Conservation (phyloP, 2,888 invertebrate genomes). For the Adelphocoris suturalis region DNA sequence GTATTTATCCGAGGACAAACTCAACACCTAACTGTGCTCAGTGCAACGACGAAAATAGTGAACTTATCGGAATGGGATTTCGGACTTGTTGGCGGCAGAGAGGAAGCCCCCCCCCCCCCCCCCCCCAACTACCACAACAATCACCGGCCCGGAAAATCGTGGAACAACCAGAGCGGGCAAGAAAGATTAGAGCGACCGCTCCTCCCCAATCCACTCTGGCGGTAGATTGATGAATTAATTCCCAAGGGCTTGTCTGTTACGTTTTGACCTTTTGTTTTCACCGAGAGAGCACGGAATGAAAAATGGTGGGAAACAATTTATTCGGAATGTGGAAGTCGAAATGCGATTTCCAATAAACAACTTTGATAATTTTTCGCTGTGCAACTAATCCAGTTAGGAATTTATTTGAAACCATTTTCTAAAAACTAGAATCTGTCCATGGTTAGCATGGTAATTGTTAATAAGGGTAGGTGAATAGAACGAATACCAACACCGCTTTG, state of each 20-base stretch:
- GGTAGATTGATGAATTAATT: constrained; percentile 1
- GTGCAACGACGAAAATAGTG: no score
- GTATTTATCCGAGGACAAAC: no score
- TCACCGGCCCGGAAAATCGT: neutral
- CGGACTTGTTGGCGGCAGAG: neutral
- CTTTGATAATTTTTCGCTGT: no score
- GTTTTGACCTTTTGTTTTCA: neutral
- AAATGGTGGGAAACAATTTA: neutral
- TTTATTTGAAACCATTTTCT: no score
- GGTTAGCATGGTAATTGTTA: no score
- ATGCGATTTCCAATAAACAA: neutral
- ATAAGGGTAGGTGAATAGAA: no score
- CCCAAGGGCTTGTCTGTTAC: neutral
- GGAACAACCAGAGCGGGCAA: neutral
- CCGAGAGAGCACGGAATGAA: neutral
- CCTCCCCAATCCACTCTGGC: neutral
- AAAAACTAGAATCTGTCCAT: no score
- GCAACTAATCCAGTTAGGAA: no score
- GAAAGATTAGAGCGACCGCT: neutral
- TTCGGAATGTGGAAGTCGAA: neutral
- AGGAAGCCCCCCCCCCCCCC: no score
- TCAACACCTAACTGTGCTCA: no score
- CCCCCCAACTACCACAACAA: neutral
- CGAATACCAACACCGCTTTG: no score
- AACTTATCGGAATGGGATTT: neutral